Conservation (phyloP, 1,140 invertebrate genomes). For the Eriocheir sinensis region DNA sequence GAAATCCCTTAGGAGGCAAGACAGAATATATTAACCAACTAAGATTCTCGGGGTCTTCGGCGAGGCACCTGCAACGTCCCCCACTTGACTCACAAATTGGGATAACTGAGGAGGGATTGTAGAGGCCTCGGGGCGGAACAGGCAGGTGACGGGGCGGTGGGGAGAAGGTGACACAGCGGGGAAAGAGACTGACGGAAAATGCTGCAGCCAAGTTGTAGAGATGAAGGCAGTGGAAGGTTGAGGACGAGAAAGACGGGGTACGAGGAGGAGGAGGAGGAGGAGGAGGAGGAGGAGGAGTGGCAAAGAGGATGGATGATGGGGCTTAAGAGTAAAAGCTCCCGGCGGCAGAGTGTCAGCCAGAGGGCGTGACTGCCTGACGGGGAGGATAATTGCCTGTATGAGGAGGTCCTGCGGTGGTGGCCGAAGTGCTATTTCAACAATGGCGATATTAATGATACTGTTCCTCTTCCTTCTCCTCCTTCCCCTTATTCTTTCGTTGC, state of each 20-base stretch:
- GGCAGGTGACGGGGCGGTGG: background rate
- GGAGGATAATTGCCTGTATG: background rate
- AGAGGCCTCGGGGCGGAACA: background rate
- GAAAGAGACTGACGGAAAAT: background rate
- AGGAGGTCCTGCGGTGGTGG: background rate
- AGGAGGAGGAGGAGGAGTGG: background rate
- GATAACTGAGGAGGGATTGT: background rate
- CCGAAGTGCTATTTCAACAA: too few species aligned
- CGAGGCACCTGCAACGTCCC: background rate
- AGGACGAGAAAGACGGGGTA: background rate
- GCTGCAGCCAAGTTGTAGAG: background rate
- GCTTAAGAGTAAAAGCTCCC: too few species aligned
- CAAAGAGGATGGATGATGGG: background rate
- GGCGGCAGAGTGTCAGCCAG: background rate
- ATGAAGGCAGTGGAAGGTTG: background rate
- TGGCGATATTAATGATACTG: too few species aligned
- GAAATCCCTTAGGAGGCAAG: background rate
- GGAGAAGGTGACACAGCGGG: background rate
- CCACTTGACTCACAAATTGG: constrained; percentile 4
- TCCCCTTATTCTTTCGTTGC: too few species aligned
- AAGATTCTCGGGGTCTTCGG: background rate
- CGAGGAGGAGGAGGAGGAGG: background rate
- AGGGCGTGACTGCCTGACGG: background rate
- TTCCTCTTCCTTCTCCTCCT: too few species aligned
- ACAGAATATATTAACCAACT: background rate